Conservation (phyloP, 2,797 vertebrate species). For the Enteromius afrohamiltoni region DNA sequence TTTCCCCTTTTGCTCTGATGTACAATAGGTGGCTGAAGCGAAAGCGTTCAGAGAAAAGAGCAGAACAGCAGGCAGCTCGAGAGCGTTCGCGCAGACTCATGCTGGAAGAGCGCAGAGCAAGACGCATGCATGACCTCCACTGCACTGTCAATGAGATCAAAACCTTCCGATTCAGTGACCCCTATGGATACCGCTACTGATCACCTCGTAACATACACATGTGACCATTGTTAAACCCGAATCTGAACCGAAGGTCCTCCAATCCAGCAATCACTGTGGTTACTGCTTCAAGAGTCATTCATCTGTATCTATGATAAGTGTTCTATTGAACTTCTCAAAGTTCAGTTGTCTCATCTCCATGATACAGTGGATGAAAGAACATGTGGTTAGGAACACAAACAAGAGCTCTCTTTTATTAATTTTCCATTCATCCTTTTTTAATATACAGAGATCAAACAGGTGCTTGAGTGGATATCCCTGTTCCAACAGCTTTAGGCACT, state of each 20-base stretch:
- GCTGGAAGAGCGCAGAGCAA: constrained; percentile 84
- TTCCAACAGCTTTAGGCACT: constrained; percentile 33
- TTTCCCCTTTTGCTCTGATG: constrained; percentile 3
- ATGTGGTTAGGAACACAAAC: neutral
- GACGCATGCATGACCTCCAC: constrained; percentile 81
- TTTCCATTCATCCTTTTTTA: constrained; percentile 25
- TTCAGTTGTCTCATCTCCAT: neutral
- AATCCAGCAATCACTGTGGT: neutral
- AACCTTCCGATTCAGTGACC: constrained; percentile 82
- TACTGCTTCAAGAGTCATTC: neutral
- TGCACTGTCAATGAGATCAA: constrained; percentile 78
- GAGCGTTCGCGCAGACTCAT: constrained; percentile 85
- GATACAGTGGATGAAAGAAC: constrained; percentile 25
- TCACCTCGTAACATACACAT: neutral
- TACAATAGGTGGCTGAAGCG: constrained; percentile 86
- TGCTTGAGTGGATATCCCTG: neutral
- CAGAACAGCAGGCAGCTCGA: constrained; percentile 82
- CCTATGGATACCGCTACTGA: constrained; percentile 79
- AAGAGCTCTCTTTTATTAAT: constrained; percentile 12
- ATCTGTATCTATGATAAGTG: constrained; percentile 14
- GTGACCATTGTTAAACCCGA: neutral
- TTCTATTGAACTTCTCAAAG: constrained; percentile 4
- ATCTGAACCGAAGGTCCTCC: neutral
- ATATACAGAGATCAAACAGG: constrained; percentile 29
- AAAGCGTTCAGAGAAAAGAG: constrained; percentile 87